A percentile compares a stretch with the other conserved stretches of the same genome.
Conservation (phyloP, 2,888 invertebrate genomes). For the Drosophila pegasa region DNA sequence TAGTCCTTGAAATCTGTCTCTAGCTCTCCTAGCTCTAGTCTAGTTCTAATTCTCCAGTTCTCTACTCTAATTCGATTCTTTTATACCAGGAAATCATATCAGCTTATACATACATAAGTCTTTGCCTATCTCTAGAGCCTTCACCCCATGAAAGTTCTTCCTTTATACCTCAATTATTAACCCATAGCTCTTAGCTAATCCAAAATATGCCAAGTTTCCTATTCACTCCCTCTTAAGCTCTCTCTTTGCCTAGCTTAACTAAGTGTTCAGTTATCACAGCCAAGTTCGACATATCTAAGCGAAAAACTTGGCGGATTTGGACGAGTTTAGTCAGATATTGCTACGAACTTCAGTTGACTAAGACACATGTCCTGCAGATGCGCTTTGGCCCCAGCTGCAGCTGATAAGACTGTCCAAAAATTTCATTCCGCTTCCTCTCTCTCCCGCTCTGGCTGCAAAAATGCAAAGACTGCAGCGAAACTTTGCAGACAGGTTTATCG, state of each 20-base stretch:
- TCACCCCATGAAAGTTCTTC: neutral
- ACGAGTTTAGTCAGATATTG: slow-evolving; percentile 15
- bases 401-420: slow-evolving; percentile 50
- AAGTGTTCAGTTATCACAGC: slow-evolving; percentile 4
- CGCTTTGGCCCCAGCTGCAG: slow-evolving; percentile 6
- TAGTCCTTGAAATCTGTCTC: too few relatives aligned
- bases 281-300: slow-evolving; percentile 29
- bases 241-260: neutral
- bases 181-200: neutral
- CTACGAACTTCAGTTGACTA: slow-evolving; percentile 14
- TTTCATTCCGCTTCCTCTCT: slow-evolving; percentile 2
- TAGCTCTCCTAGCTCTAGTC: too few relatives aligned
- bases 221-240: neutral
- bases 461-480: slow-evolving; percentile 70
- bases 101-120: neutral
- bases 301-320: slow-evolving; percentile 25
- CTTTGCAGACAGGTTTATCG: slow-evolving; percentile 81
- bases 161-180: neutral
- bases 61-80: too few relatives aligned
- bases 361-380: slow-evolving; percentile 35
- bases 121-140: neutral
- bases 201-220: neutral
- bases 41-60: too few relatives aligned
- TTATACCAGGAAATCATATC: too few relatives aligned
- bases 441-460: slow-evolving; percentile 25